Evolutionary conservation across 2,888 invertebrate genomes (phyloP).

Genomic region (Agonopterix subpropinquella): DNA sequence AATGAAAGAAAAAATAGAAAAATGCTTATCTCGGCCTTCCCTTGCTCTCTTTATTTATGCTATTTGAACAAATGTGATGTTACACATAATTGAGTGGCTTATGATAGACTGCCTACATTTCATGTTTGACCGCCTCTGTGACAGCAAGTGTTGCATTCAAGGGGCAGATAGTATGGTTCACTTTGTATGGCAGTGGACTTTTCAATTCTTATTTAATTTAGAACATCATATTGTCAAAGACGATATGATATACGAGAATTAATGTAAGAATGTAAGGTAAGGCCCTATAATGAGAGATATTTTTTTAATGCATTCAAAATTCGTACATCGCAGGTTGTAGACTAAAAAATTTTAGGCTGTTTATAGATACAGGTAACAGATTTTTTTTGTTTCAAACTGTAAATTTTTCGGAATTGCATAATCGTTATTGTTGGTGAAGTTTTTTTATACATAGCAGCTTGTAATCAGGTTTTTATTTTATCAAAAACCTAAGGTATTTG

Average conservation of each 20-base stretch:
- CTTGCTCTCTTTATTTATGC: conserved; percentile 50
- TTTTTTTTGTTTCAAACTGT: conserved; percentile 24
- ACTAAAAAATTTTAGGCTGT: conserved; percentile 37
- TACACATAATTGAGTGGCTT: conserved; percentile 49
- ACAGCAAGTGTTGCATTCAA: conserved; percentile 49
- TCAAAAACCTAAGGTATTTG: conserved; percentile 54
- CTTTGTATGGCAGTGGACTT: conserved; percentile 47
- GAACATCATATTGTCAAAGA: conserved; percentile 68
- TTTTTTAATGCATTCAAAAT: conserved; percentile 72
- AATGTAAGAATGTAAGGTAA: conserved; percentile 72
- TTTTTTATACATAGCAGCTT: conserved; percentile 66
- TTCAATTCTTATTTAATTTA: conserved; percentile 32
- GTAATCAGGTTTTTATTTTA: conserved; percentile 63
- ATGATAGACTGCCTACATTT: conserved; percentile 37
- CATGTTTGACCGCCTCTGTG: conserved; percentile 29
- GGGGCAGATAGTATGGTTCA: conserved; percentile 39
- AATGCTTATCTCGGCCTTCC: conserved; percentile 46
- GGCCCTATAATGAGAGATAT: conserved; percentile 71
- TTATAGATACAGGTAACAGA: conserved; percentile 17
- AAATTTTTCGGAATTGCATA: conserved; percentile 61
- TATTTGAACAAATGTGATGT: conserved; percentile 59
- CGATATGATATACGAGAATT: conserved; percentile 70
- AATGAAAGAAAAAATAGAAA: conserved; percentile 17
- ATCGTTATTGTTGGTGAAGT: conserved; percentile 66
- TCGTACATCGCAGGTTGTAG: conserved; percentile 54